Base-by-base conservation (phyloP, 2,888 invertebrate species). In the Sarcophaga variegata region DNA sequence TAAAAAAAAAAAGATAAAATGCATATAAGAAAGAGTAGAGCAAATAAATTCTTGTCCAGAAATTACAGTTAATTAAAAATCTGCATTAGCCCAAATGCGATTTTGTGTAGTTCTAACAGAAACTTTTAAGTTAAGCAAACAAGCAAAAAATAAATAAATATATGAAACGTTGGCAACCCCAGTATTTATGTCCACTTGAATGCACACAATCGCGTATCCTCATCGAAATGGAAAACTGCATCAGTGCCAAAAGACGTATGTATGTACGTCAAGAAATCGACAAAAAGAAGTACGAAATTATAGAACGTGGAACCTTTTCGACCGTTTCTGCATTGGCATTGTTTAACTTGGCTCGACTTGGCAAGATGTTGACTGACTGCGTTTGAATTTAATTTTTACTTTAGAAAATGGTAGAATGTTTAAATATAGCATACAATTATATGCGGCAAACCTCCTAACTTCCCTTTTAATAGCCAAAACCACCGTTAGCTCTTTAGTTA, bases 161-260 rank as follows among this genome's bases (percentile, higher is more conserved):
- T 37, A 37, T 37, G 37, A 37, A 37, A 37, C 74, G 83, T 76
- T 88, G 89, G 87, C 89, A 88, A 85, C 84, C 78, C 88, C 90
- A 89, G 85, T 87, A 85, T 84, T 54, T 54, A 54, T 14, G 88
- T 90, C 87, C 88, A 89, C 90, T 90, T 90, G 89, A 91, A 87
- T 88, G 90, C 89, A 89, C 90, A 89, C 88, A 91, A 89, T 91
- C 91, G 92, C 90, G 91, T 90, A 90, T 89, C 91, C 89, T 88
- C 90, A 91, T 90, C 90, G 89, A 90, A 90, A 90, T 88, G 88
- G 89, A 91, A 91, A 88, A 81, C 82, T 86, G 89, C 86, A 89
- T 90, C 89, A 88, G 84, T 90, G 88, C 87, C 85, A 86, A 88
- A 88, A 89, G 89, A 89, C 89, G 86, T 88, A 89, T 89, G 89